phyloP scores from a whole-genome alignment of 2,113 vertebrate genomes.

The Peucedramus taeniatus region DNA sequence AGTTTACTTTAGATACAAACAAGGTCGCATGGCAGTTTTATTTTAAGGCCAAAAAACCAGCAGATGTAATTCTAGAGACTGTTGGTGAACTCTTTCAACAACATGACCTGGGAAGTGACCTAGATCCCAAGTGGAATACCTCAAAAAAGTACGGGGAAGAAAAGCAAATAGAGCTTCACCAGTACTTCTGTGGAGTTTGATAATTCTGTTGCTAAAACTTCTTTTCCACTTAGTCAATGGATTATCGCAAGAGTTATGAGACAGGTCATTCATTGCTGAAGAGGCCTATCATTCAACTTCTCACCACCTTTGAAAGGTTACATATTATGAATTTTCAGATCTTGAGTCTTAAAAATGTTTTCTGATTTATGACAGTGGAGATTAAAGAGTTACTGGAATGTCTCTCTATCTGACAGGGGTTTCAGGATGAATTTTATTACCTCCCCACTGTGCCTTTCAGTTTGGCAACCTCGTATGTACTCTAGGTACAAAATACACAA shows the following conservation, averaged over 20 bases:
- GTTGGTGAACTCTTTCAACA: background rate
- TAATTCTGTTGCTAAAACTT: background rate
- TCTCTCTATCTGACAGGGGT: background rate
- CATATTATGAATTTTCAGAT: background rate
- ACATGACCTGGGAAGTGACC: background rate
- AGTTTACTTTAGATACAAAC: background rate
- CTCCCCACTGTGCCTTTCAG: background rate
- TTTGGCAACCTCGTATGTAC: background rate
- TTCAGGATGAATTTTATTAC: background rate
- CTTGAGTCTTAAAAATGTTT: background rate
- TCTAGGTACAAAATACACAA: background rate
- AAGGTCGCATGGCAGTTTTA: background rate
- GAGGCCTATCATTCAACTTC: background rate
- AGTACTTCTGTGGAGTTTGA: background rate
- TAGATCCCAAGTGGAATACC: background rate
- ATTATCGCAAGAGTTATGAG: background rate
- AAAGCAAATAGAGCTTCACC: background rate
- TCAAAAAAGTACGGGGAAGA: background rate
- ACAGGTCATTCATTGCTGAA: rapidly evolving
- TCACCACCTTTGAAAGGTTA: background rate
- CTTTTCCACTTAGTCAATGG: background rate
- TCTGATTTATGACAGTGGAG: background rate
- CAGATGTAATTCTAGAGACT: background rate
- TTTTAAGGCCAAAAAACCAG: background rate
- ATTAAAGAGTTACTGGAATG: background rate